phyloP scores from a whole-genome alignment of 2,888 invertebrate genomes.

The Leistus spinibarbis region DNA sequence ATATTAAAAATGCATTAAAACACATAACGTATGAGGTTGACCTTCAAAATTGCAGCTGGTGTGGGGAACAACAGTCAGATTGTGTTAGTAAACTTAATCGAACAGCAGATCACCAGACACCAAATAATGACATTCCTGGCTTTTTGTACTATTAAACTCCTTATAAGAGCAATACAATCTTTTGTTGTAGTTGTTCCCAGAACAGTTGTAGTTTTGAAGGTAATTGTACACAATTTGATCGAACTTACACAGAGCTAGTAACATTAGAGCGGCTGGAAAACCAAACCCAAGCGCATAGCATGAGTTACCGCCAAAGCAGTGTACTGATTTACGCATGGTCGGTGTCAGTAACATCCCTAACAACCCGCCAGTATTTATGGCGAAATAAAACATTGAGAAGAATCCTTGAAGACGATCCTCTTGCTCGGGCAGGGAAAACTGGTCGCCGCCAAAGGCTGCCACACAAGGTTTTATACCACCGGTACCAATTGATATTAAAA shows the following conservation, averaged over 20 bases:
- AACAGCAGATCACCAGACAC: too few relatives aligned
- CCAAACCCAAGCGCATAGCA: constrained; percentile 90
- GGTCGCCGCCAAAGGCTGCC: constrained; percentile 94
- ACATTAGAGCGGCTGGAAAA: constrained; percentile 86
- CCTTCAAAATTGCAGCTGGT: too few relatives aligned
- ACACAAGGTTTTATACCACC: constrained; percentile 98
- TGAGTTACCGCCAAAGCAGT: constrained; percentile 75
- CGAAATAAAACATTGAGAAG: constrained; percentile 93
- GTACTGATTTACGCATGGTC: constrained; percentile 77
- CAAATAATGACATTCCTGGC: too few relatives aligned
- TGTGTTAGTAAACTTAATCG: too few relatives aligned
- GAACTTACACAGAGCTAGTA: constrained; percentile 74
- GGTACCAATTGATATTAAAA: constrained; percentile 87
- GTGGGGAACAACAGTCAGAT: too few relatives aligned
- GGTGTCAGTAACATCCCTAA: constrained; percentile 90
- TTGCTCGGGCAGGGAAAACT: constrained; percentile 83
- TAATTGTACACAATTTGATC: background rate
- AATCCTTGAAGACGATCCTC: constrained; percentile 78
- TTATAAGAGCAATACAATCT: too few relatives aligned
- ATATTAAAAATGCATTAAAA: constrained; percentile 30
- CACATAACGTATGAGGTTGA: too few relatives aligned
- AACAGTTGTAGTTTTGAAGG: too few relatives aligned
- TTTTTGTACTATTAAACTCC: too few relatives aligned
- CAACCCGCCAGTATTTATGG: constrained; percentile 90
- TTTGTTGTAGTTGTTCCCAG: too few relatives aligned